Base-by-base conservation (phyloP, 2,888 invertebrate species). In the Eilema depressum region DNA sequence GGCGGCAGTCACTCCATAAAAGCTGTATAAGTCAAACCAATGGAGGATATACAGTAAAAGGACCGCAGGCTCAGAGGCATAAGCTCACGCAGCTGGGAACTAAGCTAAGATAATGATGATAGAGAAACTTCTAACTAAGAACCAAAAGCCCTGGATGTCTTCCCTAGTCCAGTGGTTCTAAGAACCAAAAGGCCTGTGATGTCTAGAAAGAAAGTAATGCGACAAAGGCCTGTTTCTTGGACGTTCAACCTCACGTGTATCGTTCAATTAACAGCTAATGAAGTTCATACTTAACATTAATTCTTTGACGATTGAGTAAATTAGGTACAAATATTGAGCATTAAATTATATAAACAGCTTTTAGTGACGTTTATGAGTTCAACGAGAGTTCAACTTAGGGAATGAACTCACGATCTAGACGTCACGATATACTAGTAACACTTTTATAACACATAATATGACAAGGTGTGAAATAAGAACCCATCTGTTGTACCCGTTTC, bases 261-360 rank as follows among this genome's bases (percentile, higher is more conserved):
- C 53, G 53, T 53, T 53, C 53, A 53, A 53, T 53, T 53, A 53
- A 53, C 53, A 53, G 53, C 53, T 53, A 53, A 53, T 53, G 53
- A 53, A 53, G 53, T 53, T 53, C 53, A 53, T 53, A 53, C 53
- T n/a, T n/a, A n/a, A 53, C 53, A 53, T 59, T 59, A 59, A 59
- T 59, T 59, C 59, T 59, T 10, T 53, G 53, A 53, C 53, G 53
- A 53, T 53, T 53, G 53, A 53, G 53, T 53, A 53, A 53, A 53
- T 53, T 53, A 53, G n/a, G n/a, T 53, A 53, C 53, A 53, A 53
- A 53, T 53, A 53, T 53, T 53, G 53, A n/a, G 2, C 53, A 53
- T n/a, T 53, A 53, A 53, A 53, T 53, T n/a, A 53, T 53, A 20
- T 53, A 53, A 53, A 53, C 53, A 53, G 53, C 53, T 53, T 53